phyloP scores from a whole-genome alignment of 2,888 invertebrate genomes.

The Onthophagus sagittarius region DNA sequence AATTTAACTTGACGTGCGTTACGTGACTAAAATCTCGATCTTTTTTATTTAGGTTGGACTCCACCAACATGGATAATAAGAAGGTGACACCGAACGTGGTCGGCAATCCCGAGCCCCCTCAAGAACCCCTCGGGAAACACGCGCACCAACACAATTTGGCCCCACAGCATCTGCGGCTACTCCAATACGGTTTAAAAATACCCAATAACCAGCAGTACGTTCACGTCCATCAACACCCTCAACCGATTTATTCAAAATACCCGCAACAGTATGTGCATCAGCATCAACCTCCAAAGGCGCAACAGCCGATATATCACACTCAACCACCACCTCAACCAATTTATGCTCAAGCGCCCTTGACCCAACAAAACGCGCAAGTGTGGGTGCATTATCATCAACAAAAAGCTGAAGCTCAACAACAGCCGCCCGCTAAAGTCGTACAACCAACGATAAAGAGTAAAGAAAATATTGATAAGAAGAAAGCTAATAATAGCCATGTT shows the following conservation, averaged over 20 bases:
- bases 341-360: slow-evolving; percentile 35
- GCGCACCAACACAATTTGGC: slow-evolving; percentile 57
- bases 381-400: slow-evolving; percentile 43
- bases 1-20: background rate
- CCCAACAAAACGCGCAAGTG: slow-evolving; percentile 40
- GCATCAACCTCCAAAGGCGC: slow-evolving; percentile 32
- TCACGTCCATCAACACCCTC: slow-evolving; percentile 41
- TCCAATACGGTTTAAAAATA: slow-evolving; percentile 57
- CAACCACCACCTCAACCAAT: slow-evolving; percentile 29
- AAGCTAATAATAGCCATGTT: slow-evolving; percentile 26
- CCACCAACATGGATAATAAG: slow-evolving; percentile 46
- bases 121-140: slow-evolving; percentile 48
- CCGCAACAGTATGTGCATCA: slow-evolving; percentile 30
- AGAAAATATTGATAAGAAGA: slow-evolving; percentile 36
- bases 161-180: slow-evolving; percentile 53
- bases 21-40: slow-evolving; percentile 5
- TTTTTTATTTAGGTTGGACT: slow-evolving; percentile 42
- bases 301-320: slow-evolving; percentile 34
- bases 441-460: slow-evolving; percentile 27
- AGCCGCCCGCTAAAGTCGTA: slow-evolving; percentile 22
- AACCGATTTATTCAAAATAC: slow-evolving; percentile 26
- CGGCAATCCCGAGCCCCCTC: slow-evolving; percentile 31
- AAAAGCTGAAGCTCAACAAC: slow-evolving; percentile 30
- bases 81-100: slow-evolving; percentile 40
- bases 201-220: slow-evolving; percentile 52